These are phyloP conservation scores for Agrotis ipsilon DNA, from an alignment of 2,888 invertebrate genomes.

Conservation along the genomic window DNA sequence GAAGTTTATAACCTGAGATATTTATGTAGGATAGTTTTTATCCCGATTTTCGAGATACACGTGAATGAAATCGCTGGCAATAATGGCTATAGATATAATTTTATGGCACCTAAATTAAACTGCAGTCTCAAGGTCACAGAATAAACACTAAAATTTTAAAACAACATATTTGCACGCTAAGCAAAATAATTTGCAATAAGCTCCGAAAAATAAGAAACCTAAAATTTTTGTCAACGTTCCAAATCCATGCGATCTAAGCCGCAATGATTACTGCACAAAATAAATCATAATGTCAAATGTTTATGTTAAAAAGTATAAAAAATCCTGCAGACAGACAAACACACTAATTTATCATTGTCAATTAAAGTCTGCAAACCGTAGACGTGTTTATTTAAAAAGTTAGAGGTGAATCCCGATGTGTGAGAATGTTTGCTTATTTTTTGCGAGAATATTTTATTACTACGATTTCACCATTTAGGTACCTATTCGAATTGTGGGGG, in stretches of 20 bases:
- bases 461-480: too few species aligned
- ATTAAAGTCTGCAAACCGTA: conserved; percentile 24
- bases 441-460: too few species aligned
- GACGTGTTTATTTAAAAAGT: conserved; percentile 38
- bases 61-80: too few species aligned
- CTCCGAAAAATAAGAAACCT: neutral
- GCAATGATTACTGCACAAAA: conserved; percentile 31
- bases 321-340: conserved; percentile 40
- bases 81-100: too few species aligned
- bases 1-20: too few species aligned
- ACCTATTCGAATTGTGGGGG: too few species aligned
- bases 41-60: too few species aligned
- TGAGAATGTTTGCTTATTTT: neutral
- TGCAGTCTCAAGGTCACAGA: neutral
- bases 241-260: conserved; percentile 42
- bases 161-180: conserved; percentile 23
- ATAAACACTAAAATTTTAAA: neutral
- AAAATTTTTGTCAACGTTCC: conserved; percentile 33
- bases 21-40: too few species aligned
- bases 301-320: conserved; percentile 55
- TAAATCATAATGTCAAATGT: conserved; percentile 59
- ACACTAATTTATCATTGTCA: conserved; percentile 56
- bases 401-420: conserved; percentile 23
- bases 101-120: neutral
- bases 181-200: conserved; percentile 1